phyloP scores from a whole-genome alignment of 2,888 invertebrate species.

The Sarcophaga variegata region DNA sequence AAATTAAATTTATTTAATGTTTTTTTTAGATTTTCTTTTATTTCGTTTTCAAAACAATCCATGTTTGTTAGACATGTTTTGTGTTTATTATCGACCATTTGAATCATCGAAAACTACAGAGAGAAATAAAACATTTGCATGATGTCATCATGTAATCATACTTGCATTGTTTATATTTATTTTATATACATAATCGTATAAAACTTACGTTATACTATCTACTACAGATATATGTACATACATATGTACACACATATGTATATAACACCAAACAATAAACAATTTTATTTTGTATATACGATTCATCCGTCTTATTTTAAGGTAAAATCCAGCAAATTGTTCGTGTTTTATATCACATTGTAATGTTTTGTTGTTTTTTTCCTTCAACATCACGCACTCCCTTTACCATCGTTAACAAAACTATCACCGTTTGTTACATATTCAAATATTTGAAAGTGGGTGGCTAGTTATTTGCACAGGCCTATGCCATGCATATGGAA shows the following conservation, averaged over 20 bases:
- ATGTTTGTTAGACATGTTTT: no score
- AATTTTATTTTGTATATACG: no score
- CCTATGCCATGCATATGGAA: neutral
- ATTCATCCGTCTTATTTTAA: neutral
- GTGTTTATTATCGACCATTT: neutral
- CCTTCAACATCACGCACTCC: neutral
- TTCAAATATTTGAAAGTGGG: neutral
- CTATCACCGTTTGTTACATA: no score
- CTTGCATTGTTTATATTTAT: neutral
- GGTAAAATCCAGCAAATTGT: neutral
- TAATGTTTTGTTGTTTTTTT: neutral
- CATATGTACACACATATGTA: no score
- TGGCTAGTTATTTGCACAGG: neutral
- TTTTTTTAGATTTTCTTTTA: no score
- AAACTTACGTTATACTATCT: neutral
- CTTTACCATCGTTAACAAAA: neutral
- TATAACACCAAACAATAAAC: no score
- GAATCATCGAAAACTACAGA: neutral
- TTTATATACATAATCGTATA: neutral
- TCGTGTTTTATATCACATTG: no score
- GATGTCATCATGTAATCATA: neutral
- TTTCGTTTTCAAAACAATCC: neutral
- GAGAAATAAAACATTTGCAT: neutral
- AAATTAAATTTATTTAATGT: no score
- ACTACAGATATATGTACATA: neutral